A percentile compares a stretch with the other conserved stretches of the same genome.
These are phyloP conservation scores for Alauda arvensis DNA, from an alignment of 2,797 vertebrate genomes.

Conservation along the genomic window DNA sequence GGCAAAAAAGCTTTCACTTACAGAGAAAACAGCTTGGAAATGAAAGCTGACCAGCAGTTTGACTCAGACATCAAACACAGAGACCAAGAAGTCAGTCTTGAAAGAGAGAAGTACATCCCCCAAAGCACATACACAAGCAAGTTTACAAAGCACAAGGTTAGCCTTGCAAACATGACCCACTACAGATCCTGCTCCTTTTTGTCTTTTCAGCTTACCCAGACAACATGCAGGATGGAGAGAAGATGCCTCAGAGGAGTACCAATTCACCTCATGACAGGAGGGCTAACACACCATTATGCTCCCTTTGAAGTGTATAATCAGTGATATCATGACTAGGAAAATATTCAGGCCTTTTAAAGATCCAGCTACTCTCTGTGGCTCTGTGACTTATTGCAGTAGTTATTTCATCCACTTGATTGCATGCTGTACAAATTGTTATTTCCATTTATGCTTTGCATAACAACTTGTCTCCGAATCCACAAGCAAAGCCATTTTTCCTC, in stretches of 20 bases:
- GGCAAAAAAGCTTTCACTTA: neutral
- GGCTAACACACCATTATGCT: neutral
- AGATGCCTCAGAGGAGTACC: neutral
- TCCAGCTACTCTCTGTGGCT: neutral
- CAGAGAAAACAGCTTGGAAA: neutral
- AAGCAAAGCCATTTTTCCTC: neutral
- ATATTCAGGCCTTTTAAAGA: neutral
- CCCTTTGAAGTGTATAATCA: neutral
- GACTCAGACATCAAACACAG: neutral
- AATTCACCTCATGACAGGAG: neutral
- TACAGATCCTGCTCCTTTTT: neutral
- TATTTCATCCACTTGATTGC: neutral
- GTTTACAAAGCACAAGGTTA: neutral
- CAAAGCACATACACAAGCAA: fast-evolving
- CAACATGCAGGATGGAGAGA: neutral
- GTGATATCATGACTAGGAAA: neutral
- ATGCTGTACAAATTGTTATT: neutral
- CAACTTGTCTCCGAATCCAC: neutral
- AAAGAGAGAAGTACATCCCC: neutral
- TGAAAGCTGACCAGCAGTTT: neutral
- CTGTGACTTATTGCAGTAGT: neutral
- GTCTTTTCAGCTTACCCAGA: neutral
- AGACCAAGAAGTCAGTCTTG: neutral
- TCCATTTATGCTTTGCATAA: neutral
- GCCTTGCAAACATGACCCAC: neutral